Conservation (phyloP, 2,113 vertebrate genomes). For the Peromyscus leucopus region DNA sequence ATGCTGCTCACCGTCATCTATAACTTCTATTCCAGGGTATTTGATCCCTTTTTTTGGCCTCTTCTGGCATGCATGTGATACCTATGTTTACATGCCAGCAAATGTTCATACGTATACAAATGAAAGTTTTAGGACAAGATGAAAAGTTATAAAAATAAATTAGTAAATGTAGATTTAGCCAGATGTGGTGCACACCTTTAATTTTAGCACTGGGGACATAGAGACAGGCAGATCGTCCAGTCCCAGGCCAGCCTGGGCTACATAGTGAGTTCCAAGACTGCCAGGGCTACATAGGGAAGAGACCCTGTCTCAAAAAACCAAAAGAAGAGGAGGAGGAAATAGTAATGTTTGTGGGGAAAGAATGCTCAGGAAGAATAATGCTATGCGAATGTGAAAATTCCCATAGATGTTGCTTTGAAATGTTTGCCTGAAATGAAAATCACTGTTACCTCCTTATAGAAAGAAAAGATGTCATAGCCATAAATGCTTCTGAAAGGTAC, state of each 20-base stretch:
- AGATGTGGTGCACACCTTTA: background rate
- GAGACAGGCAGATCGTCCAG: background rate
- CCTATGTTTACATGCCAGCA: background rate
- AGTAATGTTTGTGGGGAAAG: background rate
- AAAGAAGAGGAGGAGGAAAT: background rate
- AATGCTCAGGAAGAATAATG: slow-evolving; percentile 11
- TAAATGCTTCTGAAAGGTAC: background rate
- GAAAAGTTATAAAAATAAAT: background rate
- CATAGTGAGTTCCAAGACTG: background rate
- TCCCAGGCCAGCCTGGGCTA: background rate
- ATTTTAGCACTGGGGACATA: background rate
- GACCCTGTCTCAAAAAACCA: background rate
- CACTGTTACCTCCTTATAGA: background rate
- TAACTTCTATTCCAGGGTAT: background rate
- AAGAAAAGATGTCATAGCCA: background rate
- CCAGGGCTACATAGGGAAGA: background rate
- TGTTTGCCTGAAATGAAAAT: slow-evolving; percentile 18
- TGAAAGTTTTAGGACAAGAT: background rate
- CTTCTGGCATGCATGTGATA: background rate
- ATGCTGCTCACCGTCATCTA: background rate
- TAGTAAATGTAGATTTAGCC: background rate
- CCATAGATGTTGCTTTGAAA: slow-evolving; percentile 24
- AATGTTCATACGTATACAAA: background rate
- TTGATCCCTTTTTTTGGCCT: background rate
- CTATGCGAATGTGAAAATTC: slow-evolving; percentile 36